Base-by-base conservation (phyloP, 2,888 invertebrate genomes). In the Theodoxus fluviatilis region DNA sequence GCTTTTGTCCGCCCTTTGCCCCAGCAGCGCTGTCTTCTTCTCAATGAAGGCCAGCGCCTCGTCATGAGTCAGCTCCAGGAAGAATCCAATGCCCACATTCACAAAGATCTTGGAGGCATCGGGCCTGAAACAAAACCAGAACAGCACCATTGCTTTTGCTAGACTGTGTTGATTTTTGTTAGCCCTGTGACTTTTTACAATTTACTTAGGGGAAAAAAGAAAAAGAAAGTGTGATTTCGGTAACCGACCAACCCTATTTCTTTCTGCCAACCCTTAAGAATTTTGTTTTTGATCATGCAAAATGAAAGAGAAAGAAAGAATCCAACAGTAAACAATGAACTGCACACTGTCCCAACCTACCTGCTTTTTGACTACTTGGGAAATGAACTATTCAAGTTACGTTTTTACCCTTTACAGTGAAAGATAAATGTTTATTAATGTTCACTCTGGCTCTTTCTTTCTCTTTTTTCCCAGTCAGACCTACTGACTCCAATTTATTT, bases 1-100 rank as follows among this genome's bases (percentile, higher is more conserved):
- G 2, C 94, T 84, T 73, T 91, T 90, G 25, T 90, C 89, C 0
- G 91, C 89, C 78, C 92, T 91, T 25, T 89, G 89, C 77, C 91
- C 91, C 65, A 92, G 88, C 0, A 91, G 89, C 71, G 90, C 90
- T 47, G 92, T 89, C 85, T 93, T 91, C 66, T 92, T 90, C 77
- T 92, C 91, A 55, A 93, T 90, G 80, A 93, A 92, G 74, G 88
- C 89, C 63, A 92, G 81, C 0, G 94, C 94, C 87, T 95, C 94
- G 25, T 89, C 88, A 35, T 91, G 80, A 7, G 90, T 91, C 78
- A 94, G 91, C 82, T 94, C 93, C 40, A 94, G 87, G 84, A 90
- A 94, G 80, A 92, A 90, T 68, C 93, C 92, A 77, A 92, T 90
- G 0, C 95, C 95, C 72, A 95, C 88, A 82, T 93, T 91, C 33